Evolutionary conservation across 1,140 invertebrate species (phyloP), one percentile per base, ranked within the genome.

Genomic region (Piezodorus guildinii): DNA sequence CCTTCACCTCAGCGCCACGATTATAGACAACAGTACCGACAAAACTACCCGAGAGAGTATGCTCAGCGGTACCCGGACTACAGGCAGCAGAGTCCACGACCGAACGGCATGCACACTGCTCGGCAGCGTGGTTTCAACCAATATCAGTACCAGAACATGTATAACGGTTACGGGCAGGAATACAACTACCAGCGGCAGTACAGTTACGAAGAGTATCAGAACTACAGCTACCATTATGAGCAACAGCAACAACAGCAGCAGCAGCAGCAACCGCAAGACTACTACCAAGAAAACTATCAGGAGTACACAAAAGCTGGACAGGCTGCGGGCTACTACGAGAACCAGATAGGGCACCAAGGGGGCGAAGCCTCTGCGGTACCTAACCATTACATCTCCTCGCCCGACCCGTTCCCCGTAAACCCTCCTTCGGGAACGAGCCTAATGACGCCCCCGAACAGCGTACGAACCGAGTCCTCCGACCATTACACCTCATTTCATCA

Each of bases 401-500:
- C 62, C 5, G 68, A 71, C 17, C 69, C 70, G 60, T 71, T 68
- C 43, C 67, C 66, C 0, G 43, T 39, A 59, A 63, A 59, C 54
- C 66, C 54, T 19, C 81, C 54, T 75, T 81, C 62, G 0, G 49
- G 27, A 63, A 74, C 82, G 51, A 74, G 73, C 1, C 78, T 80
- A 27, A 81, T 80, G 74, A 82, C 80, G 2, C 79, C 80, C 39
- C 80, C 77, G 25, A 78, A 76, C 65, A 85, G 76, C 71, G 81
- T 78, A 4, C 76, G 77, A 65, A 77, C 76, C 3, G 81, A 81
- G 27, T 76, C 75, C 64, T 73, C 71, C 49, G 84, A 87, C 27
- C 78, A 79, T 23, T 86, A 85, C 71, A 80, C 78, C 64, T 83
- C 81, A 23, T 86, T 82, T 70, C 83, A 84, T 62, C 84, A 84